Evolutionary conservation across 1,140 invertebrate genomes (phyloP), one percentile per base, ranked within the genome.

Genomic region (Diorhabda sublineata): DNA sequence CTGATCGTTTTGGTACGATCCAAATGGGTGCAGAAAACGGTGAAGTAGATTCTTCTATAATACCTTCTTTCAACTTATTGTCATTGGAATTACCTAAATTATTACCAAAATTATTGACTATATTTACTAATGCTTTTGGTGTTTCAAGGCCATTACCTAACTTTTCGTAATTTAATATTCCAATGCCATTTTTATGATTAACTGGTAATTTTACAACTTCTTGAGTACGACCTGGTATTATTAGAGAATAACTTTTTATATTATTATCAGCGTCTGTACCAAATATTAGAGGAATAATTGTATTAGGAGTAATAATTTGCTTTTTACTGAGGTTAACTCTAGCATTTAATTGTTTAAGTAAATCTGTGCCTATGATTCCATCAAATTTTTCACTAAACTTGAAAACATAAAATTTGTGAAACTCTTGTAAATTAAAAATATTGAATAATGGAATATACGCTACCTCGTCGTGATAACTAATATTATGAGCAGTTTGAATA

Each of bases 401-500:
- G 43, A 62, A 62, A 11, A 11, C 11, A 11, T 62, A 6, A 45
- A 45, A 62, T 62, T 62, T 45, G 45, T 62, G 44, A 3, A 45
- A n/a, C 5, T 42, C 42, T 11, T 44, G 4, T 58, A 52, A n/a
- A 57, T 63, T 68, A 41, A 68, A 68, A n/a, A 67, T 60, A 61
- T 61, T n/a, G n/a, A n/a, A n/a, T n/a, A n/a, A n/a, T n/a, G n/a
- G n/a, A n/a, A n/a, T n/a, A n/a, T n/a, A n/a, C n/a, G n/a, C n/a
- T n/a, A n/a, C n/a, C n/a, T n/a, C 64, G 42, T 61, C 11, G 58
- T 70, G 69, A 43, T 47, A 70, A 45, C 47, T 61, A 11, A 45
- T 64, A 45, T 11, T 57, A 58, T 68, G 61, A 45, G 69, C 61
- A 44, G 57, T 71, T 71, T 70, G 58, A 67, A 70, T 70, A 58